Base-by-base conservation (phyloP, 2,113 vertebrate genomes). In the Tetrax tetrax region DNA sequence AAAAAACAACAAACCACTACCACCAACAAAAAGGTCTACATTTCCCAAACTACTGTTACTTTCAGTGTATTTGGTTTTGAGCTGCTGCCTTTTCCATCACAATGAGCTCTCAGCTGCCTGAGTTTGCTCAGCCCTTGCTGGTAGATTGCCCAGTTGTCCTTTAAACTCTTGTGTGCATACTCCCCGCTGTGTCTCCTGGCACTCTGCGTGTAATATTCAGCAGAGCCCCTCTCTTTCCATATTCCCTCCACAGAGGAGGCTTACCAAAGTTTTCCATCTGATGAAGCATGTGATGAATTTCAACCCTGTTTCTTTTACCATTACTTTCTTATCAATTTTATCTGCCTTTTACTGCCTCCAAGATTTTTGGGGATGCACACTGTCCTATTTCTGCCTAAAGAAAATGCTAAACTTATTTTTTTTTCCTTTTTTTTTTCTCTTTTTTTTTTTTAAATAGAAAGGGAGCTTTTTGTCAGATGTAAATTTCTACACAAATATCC, bases 1-100 rank as follows among this genome's bases (percentile, higher is more conserved):
- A 66, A 29, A 15, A 24, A 68, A 31, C 41, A 43, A 43, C 41
- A 41, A 41, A 65, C 12, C 19, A 17, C 41, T 41, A 41, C 4
- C 4, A 47, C 7, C 7, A 28, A 1, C 7, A 51, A 24, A 33
- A 37, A 60, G 2, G 1, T 24, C 33, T 81, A 2, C 4, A 50
- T 79, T 79, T 83, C 29, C 23, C 20, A 74, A 57, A 78, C 20
- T n/a, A 2, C 6, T 35, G 15, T 21, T 79, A 16, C 5, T 84
- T 86, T 87, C 38, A 79, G 11, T 33, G 23, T 63, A 33, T 77
- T 65, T 76, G 71, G 20, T 38, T 27, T 60, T 69, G 20, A 93
- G 45, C 13, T 76, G 48, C 25, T 91, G 33, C 3, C 83, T 83
- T 80, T 89, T 69, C 43, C 4, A 1, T 43, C 29, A 33, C 10